Conservation (phyloP, 2,888 invertebrate genomes). For the Penaeus monodon region DNA sequence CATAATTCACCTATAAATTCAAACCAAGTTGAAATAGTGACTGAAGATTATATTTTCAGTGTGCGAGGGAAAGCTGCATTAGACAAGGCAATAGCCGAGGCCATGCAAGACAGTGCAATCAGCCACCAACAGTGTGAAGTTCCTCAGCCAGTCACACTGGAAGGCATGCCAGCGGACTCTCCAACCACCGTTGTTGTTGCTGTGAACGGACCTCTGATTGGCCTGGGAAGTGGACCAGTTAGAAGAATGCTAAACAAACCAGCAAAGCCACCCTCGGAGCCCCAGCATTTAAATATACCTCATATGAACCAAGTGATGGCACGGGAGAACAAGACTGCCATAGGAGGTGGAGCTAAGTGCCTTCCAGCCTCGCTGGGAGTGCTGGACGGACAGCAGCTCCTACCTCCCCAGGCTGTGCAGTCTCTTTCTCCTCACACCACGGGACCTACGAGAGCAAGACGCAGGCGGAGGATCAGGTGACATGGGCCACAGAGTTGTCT, state of each 20-base stretch:
- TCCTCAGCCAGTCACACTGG: conserved; percentile 21
- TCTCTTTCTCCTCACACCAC: too few species aligned
- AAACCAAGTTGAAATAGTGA: not conserved
- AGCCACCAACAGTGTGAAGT: conserved; percentile 29
- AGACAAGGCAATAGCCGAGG: conserved; percentile 52
- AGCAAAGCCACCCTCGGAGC: conserved; percentile 38
- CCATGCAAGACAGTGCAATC: conserved; percentile 26
- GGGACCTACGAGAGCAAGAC: conserved; percentile 18
- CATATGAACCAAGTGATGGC: conserved; percentile 33
- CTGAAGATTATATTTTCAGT: conserved; percentile 22
- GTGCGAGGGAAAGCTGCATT: conserved; percentile 55
- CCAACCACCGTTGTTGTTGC: conserved; percentile 19
- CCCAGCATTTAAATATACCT: conserved; percentile 39
- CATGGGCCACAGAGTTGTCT: not conserved
- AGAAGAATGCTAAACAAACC: conserved; percentile 25
- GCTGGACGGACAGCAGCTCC: conserved; percentile 19
- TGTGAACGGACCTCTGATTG: conserved; percentile 26
- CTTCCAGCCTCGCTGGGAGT: conserved; percentile 27
- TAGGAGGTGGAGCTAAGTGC: conserved; percentile 22
- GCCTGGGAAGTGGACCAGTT: conserved; percentile 36
- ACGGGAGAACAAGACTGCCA: conserved; percentile 31
- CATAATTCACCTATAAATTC: too few species aligned
- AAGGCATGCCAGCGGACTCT: conserved; percentile 7
- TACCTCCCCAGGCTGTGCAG: not conserved
- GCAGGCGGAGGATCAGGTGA: conserved; percentile 43